Evolutionary conservation across 2,113 vertebrate genomes (phyloP).

Genomic region (Corythornis cristatus): DNA sequence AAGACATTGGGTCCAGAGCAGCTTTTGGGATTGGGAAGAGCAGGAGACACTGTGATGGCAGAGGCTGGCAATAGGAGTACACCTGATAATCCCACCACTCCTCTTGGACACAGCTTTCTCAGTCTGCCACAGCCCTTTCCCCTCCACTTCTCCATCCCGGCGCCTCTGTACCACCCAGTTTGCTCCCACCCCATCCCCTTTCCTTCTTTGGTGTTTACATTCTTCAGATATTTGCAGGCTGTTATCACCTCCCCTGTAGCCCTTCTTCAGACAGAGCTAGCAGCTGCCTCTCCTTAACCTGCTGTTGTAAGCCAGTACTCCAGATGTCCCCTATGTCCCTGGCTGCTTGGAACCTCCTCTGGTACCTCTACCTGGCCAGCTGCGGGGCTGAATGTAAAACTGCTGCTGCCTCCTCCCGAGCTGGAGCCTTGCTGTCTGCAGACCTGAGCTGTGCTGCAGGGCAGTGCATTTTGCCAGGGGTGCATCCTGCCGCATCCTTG

Average conservation of each 20-base stretch:
- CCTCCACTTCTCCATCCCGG: not conserved
- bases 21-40: not conserved
- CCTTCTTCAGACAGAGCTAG: not conserved
- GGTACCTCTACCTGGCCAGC: not conserved
- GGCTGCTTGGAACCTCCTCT: not conserved
- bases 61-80: not conserved
- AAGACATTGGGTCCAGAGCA: not conserved
- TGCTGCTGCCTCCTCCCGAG: not conserved
- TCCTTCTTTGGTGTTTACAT: slow-evolving; percentile 74
- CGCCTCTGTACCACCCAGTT: slow-evolving; percentile 23
- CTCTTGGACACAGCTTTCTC: not conserved
- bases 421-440: accelerated
- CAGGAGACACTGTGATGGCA: accelerated
- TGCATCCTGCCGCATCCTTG: slow-evolving; percentile 26
- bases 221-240: slow-evolving; percentile 65
- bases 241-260: slow-evolving; percentile 57
- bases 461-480: not conserved
- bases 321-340: not conserved
- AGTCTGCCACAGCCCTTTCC: not conserved
- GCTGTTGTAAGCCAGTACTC: not conserved
- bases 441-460: not conserved
- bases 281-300: slow-evolving; percentile 41
- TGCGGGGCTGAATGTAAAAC: not conserved
- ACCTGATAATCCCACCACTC: not conserved
- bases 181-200: slow-evolving; percentile 23